phyloP scores from a whole-genome alignment of 2,888 invertebrate genomes.

The Rotaria sp. region DNA sequence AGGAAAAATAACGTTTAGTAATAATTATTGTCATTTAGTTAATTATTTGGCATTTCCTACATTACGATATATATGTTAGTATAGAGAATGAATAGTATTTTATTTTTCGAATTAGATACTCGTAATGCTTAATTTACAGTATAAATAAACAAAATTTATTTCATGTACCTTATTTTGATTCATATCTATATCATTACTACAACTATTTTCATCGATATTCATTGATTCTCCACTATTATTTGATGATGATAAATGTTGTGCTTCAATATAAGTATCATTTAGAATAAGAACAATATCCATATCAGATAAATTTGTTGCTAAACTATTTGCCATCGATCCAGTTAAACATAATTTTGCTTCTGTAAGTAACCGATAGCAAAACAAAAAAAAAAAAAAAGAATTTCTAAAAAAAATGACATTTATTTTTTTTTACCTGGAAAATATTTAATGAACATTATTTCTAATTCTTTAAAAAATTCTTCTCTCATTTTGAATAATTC shows the following conservation, averaged over 20 bases:
- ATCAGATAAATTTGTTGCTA: neutral
- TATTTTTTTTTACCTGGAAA: neutral
- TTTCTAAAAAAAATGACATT: neutral
- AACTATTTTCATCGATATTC: neutral
- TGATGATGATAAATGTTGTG: neutral
- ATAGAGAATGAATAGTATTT: no score
- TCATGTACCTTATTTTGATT: neutral
- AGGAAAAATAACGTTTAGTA: no score
- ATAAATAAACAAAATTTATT: neutral
- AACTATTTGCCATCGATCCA: conserved; percentile 17
- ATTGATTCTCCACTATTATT: conserved; percentile 20
- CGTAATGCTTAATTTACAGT: no score
- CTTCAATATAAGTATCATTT: conserved; percentile 16
- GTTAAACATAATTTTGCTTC: neutral
- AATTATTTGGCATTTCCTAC: no score
- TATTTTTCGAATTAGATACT: no score
- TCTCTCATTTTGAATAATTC: neutral
- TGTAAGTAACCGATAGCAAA: neutral
- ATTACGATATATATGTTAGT: no score
- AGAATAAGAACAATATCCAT: conserved; percentile 27
- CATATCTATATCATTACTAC: neutral
- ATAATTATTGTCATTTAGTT: no score
- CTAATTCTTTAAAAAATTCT: conserved; percentile 17
- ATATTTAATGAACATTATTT: neutral
- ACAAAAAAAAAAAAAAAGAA: no score